Conservation (phyloP, 2,888 invertebrate genomes). For the Ferrisia virgata region DNA sequence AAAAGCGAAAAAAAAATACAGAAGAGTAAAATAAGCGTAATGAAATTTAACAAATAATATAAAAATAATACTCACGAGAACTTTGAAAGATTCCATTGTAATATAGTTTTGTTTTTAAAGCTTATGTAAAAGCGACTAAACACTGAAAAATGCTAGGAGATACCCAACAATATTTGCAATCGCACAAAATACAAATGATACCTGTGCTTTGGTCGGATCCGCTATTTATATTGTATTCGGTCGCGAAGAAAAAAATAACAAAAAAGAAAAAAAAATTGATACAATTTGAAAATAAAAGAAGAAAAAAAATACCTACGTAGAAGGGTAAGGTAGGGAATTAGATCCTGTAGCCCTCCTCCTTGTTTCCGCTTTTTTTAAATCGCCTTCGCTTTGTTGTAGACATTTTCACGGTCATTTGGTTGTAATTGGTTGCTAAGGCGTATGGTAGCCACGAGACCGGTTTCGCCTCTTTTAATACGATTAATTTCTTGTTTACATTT, state of each 20-base stretch:
- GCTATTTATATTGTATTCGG: constrained; percentile 32
- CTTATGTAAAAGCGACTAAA: constrained; percentile 33
- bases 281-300: constrained; percentile 15
- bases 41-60: background rate
- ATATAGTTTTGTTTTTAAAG: constrained; percentile 1
- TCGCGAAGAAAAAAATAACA: constrained; percentile 6
- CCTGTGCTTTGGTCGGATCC: background rate
- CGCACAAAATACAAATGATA: constrained; percentile 41
- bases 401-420: constrained; percentile 37
- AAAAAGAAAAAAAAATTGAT: constrained; percentile 33
- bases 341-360: constrained; percentile 27
- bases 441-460: constrained; percentile 24
- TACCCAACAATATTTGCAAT: constrained; percentile 38
- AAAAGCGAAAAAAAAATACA: background rate
- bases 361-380: constrained; percentile 30
- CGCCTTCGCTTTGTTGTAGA: constrained; percentile 39
- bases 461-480: constrained; percentile 2
- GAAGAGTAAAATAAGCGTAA: background rate
- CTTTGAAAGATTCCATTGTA: constrained; percentile 43
- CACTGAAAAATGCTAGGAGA: constrained; percentile 37
- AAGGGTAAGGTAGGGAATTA: constrained; percentile 6
- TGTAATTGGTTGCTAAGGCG: constrained; percentile 32
- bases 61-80: constrained; percentile 37
- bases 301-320: no score
- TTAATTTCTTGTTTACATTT: constrained; percentile 35